Evolutionary conservation across 2,113 vertebrate genomes (phyloP).

Genomic region (Stictonetta naevosa): DNA sequence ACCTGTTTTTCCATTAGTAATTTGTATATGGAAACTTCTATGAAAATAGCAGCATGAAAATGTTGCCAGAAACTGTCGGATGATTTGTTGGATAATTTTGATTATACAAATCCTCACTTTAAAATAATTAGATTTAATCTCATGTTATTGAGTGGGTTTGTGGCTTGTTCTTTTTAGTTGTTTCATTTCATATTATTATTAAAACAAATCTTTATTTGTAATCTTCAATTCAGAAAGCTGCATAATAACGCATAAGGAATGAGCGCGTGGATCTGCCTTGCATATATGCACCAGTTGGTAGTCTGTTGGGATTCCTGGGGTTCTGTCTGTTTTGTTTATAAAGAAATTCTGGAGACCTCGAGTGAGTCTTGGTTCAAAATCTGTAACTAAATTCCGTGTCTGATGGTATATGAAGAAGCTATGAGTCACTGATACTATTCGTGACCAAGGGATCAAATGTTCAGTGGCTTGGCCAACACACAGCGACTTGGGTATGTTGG

Average conservation of each 20-base stretch:
- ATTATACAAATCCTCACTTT: background rate
- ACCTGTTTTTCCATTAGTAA: background rate
- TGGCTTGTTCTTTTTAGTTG: background rate
- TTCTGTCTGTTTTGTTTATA: background rate
- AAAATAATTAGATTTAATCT: constrained; percentile 1
- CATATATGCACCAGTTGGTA: background rate
- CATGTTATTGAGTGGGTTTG: background rate
- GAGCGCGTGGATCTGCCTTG: background rate
- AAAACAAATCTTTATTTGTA: background rate
- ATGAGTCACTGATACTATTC: background rate
- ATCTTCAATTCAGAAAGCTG: background rate
- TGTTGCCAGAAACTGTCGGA: background rate
- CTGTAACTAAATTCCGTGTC: background rate
- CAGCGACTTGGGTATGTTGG: background rate
- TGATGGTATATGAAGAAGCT: background rate
- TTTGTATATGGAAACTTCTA: background rate
- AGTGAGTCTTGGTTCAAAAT: background rate
- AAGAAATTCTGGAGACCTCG: background rate
- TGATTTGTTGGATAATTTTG: background rate
- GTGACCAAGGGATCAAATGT: background rate
- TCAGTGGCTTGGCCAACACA: background rate
- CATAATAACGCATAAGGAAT: background rate
- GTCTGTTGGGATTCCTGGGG: background rate
- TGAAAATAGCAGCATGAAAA: background rate
- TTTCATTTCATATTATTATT: background rate